phyloP scores from a whole-genome alignment of 2,113 vertebrate genomes.

The Alexandromys fortis region DNA sequence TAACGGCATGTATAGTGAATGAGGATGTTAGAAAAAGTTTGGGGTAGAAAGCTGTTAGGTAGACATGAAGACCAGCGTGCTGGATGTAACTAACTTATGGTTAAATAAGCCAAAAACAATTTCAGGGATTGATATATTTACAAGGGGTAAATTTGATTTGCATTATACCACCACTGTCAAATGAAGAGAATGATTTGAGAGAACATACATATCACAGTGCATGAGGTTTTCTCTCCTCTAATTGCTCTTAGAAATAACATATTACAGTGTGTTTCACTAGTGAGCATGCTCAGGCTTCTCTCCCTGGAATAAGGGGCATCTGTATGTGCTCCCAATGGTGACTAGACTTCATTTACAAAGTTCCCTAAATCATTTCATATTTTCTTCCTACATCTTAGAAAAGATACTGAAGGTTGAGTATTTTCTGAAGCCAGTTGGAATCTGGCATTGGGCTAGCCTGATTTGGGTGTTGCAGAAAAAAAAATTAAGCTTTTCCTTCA shows the following conservation, averaged over 20 bases:
- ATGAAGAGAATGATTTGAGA: not conserved
- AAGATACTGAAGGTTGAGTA: slow-evolving; percentile 38
- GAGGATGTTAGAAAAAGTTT: not conserved
- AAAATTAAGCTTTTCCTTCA: slow-evolving; percentile 32
- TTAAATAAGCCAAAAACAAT: not conserved
- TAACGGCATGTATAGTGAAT: slow-evolving; percentile 24
- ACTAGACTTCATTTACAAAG: slow-evolving; percentile 39
- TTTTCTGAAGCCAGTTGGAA: slow-evolving; percentile 64
- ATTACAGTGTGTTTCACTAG: slow-evolving; percentile 3
- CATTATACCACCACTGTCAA: slow-evolving; percentile 1
- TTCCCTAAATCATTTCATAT: slow-evolving; percentile 53
- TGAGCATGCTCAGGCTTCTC: not conserved
- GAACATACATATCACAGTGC: not conserved
- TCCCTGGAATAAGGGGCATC: slow-evolving; percentile 26
- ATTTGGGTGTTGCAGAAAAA: slow-evolving; percentile 53
- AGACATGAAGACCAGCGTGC: not conserved
- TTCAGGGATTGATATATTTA: slow-evolving; percentile 41
- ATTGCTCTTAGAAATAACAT: slow-evolving; percentile 14
- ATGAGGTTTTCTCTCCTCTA: not conserved
- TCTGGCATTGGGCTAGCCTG: slow-evolving; percentile 63
- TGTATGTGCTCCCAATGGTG: not conserved
- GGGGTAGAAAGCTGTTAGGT: not conserved
- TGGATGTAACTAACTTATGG: not conserved
- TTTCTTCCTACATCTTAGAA: slow-evolving; percentile 25
- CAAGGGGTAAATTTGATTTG: slow-evolving; percentile 32